Evolutionary conservation across 1,140 invertebrate species (phyloP), one percentile per base, ranked within the genome.

Genomic region (Trachymyrmex septentrionalis): DNA sequence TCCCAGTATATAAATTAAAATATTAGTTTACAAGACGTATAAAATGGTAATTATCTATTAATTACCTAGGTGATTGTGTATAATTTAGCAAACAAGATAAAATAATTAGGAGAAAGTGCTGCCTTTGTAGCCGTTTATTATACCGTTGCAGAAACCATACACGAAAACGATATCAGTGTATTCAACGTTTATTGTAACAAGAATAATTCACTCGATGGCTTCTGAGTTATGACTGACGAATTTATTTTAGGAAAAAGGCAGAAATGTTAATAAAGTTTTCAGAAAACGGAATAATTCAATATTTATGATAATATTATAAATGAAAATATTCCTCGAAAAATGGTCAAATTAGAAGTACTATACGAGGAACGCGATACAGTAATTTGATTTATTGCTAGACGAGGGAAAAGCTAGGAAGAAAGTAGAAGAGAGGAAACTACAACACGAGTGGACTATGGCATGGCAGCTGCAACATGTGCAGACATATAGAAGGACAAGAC

Each of bases 351-450:
- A 44, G 38, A 44, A 44, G 38, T 86, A 63, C 67, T 84, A 72
- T 71, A 61, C 63, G 53, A 64, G 27, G 53, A 78, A 69, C 38
- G 55, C n/a, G 69, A 63, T 86, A 92, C 84, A 90, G 85, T 81
- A 86, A 69, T 81, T 90, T 59, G 85, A 91, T 91, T 92, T 89
- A 92, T 91, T 87, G 71, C 72, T 57, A 88, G 21, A 53, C 72
- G 50, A 73, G 57, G 38, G 67, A 67, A 59, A 61, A 44, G 34
- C 27, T 67, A n/a, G 67, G 69, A 16, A 57, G 71, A 77, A 76
- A 44, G 44, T 71, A 61, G 48, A 64, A 86, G 76, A 86, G 55
- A 64, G 6, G 10, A 44, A 24, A 78, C 50, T 9, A 89, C 30
- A 87, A 89, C 57, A 77, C 53, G n/a, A 61, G 30, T 55, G 30